phyloP scores from a whole-genome alignment of 2,113 vertebrate species.

The Microcebus ravelobensis region DNA sequence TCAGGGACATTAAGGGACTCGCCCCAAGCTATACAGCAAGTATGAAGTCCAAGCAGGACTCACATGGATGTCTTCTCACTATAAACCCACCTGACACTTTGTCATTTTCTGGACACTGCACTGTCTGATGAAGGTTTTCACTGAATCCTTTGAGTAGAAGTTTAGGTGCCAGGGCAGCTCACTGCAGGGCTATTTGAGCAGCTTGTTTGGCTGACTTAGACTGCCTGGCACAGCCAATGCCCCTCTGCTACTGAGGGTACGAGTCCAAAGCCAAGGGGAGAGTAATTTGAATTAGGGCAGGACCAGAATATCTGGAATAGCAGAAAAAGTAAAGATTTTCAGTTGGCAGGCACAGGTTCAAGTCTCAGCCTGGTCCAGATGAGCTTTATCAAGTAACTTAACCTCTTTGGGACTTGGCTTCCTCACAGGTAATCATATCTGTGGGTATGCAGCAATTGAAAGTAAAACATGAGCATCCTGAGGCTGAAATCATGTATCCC shows the following conservation, averaged over 20 bases:
- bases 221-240: background rate
- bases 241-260: background rate
- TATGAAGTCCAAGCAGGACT: background rate
- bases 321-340: background rate
- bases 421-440: background rate
- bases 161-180: background rate
- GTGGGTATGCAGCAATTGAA: background rate
- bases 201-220: background rate
- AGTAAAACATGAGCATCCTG: background rate
- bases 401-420: background rate
- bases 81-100: background rate
- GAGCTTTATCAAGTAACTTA: background rate
- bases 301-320: fast-evolving
- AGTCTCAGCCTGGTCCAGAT: background rate
- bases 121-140: background rate
- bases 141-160: background rate
- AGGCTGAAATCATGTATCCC: background rate
- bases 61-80: background rate
- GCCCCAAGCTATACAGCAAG: background rate
- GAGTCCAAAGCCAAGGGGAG: background rate
- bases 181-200: background rate
- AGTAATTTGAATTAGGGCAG: background rate
- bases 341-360: background rate
- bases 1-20: background rate
- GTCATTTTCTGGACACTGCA: background rate